phyloP scores from a whole-genome alignment of 2,888 invertebrate genomes.

The Maniola hyperantus region DNA sequence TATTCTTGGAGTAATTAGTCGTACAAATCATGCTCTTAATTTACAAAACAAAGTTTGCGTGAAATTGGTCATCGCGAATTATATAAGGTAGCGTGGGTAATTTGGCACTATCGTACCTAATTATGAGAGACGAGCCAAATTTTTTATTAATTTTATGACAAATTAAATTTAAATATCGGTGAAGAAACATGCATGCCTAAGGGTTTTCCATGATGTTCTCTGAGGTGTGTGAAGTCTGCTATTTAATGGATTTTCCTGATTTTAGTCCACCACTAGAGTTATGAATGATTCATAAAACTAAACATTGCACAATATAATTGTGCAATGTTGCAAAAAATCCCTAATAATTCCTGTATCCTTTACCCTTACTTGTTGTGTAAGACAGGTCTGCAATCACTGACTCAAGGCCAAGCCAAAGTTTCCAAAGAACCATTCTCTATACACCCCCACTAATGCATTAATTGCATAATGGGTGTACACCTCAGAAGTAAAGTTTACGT shows the following conservation, averaged over 20 bases:
- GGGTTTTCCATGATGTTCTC: too few relatives aligned
- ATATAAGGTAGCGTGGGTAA: conserved; percentile 25
- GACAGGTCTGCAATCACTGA: conserved; percentile 39
- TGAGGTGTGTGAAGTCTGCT: too few relatives aligned
- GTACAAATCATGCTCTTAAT: conserved; percentile 28
- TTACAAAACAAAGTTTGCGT: conserved; percentile 23
- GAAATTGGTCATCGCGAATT: conserved; percentile 23
- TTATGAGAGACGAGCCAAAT: conserved; percentile 15
- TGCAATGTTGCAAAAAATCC: neutral
- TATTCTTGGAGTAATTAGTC: conserved; percentile 33
- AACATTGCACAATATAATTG: too few relatives aligned
- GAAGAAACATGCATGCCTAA: too few relatives aligned
- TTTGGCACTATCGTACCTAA: conserved; percentile 21
- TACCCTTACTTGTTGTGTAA: conserved; percentile 37
- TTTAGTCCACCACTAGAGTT: neutral
- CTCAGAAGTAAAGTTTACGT: conserved; percentile 10
- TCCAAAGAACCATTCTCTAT: conserved; percentile 33
- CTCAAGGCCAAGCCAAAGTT: conserved; percentile 40
- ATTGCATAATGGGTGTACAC: conserved; percentile 26
- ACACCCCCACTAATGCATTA: conserved; percentile 30
- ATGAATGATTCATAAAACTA: too few relatives aligned
- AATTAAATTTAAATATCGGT: neutral
- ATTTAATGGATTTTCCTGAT: too few relatives aligned
- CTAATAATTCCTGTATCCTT: conserved; percentile 38
- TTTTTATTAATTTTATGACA: neutral